phyloP scores from a whole-genome alignment of 2,888 invertebrate species.

The Drosophila maculinotata region DNA sequence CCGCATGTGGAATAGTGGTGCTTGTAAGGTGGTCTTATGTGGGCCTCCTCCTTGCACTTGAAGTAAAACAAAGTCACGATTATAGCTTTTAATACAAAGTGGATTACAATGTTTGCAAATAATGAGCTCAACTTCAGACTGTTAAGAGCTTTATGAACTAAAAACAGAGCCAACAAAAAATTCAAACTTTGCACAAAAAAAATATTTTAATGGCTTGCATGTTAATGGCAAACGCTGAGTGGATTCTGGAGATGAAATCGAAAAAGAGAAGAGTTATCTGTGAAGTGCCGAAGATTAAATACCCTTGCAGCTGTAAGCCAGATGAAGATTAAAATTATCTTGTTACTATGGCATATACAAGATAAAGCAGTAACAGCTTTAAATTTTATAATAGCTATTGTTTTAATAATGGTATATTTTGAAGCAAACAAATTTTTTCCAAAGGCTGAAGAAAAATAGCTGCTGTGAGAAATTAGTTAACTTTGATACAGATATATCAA shows the following conservation, averaged over 20 bases:
- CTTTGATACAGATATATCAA: background rate
- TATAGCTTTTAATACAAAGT: constrained; percentile 55
- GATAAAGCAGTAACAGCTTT: too few relatives aligned
- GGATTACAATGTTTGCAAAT: constrained; percentile 56
- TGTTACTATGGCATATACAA: too few relatives aligned
- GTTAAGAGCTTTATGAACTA: constrained; percentile 63
- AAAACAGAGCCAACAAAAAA: constrained; percentile 21
- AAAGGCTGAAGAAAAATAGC: too few relatives aligned
- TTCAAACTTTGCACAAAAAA: constrained; percentile 31
- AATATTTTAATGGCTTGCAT: constrained; percentile 41
- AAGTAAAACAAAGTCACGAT: constrained; percentile 20
- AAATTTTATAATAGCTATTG: too few relatives aligned
- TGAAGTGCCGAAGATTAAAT: background rate
- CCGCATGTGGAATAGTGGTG: constrained; percentile 13
- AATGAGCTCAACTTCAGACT: constrained; percentile 48
- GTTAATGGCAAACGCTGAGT: constrained; percentile 33
- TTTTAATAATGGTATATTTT: too few relatives aligned
- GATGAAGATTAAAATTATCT: too few relatives aligned
- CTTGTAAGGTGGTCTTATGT: constrained; percentile 5
- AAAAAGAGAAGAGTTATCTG: background rate
- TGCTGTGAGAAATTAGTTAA: too few relatives aligned
- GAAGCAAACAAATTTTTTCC: too few relatives aligned
- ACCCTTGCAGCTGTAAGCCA: background rate
- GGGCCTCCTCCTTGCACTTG: background rate
- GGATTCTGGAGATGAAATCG: constrained; percentile 25